phyloP scores from a whole-genome alignment of 53 echinoderm and acorn worm genomes.

The Zoroaster sp. region DNA sequence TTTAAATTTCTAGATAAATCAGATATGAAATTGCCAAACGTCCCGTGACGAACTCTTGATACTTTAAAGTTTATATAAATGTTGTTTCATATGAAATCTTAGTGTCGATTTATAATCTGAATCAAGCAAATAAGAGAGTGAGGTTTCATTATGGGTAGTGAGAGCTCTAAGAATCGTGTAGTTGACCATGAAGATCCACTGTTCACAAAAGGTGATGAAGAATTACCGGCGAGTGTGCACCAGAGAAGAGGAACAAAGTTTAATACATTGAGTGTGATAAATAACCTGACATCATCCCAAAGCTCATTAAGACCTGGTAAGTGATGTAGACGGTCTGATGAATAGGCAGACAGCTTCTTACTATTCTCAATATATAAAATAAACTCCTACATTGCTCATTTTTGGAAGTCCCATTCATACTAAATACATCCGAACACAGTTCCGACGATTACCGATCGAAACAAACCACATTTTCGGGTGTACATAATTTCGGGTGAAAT shows the following conservation, averaged over 20 bases:
- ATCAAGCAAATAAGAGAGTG: too few species aligned
- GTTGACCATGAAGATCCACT: neutral
- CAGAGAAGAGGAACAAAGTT: neutral
- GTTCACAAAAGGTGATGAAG: neutral
- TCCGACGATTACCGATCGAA: too few species aligned
- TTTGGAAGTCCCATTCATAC: neutral
- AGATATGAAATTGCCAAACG: neutral
- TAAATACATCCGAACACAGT: neutral
- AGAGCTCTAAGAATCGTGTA: neutral
- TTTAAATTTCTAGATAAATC: neutral
- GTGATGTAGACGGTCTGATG: neutral
- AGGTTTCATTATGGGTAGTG: neutral
- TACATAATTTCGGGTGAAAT: too few species aligned
- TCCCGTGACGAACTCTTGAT: neutral
- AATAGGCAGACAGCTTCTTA: too few species aligned
- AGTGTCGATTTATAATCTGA: too few species aligned
- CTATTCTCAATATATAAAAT: too few species aligned
- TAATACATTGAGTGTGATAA: neutral
- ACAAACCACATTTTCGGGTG: too few species aligned
- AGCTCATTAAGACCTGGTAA: slow-evolving; percentile 20
- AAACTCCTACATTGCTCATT: neutral
- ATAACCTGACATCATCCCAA: neutral
- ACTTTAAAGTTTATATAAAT: too few species aligned
- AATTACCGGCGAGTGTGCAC: neutral
- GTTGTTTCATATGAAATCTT: too few species aligned